A percentile compares a stretch with the other conserved stretches of the same genome.
Evolutionary conservation across 1,140 invertebrate species (phyloP).

Genomic region (Heliconius melpomene): DNA sequence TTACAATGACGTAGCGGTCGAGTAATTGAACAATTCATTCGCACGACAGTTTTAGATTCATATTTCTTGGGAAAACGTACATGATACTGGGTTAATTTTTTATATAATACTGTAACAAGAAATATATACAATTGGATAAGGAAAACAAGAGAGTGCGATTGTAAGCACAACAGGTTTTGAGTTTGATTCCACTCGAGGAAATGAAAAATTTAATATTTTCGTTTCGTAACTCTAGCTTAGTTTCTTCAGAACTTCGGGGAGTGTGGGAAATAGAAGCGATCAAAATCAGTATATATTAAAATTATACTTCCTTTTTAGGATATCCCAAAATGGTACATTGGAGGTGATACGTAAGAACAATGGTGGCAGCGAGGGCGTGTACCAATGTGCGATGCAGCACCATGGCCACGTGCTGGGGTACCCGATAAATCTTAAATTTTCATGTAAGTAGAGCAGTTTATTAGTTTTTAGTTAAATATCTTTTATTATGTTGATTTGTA

Average conservation of each 20-base stretch:
- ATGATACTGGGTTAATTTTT: neutral
- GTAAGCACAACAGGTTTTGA: too few species aligned
- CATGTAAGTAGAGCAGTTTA: conserved; percentile 51
- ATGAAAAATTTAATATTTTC: too few species aligned
- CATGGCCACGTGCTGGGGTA: conserved; percentile 57
- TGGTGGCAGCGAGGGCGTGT: conserved; percentile 54
- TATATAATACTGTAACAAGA: too few species aligned
- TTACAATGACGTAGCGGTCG: neutral
- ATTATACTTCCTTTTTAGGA: conserved; percentile 45
- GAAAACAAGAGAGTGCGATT: too few species aligned
- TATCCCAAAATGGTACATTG: conserved; percentile 51
- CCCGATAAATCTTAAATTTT: conserved; percentile 58
- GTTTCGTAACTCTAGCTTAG: too few species aligned
- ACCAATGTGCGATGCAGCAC: conserved; percentile 58
- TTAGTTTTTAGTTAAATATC: neutral
- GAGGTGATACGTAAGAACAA: conserved; percentile 55
- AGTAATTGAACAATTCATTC: neutral
- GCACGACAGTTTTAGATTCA: neutral
- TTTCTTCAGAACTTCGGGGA: too few species aligned
- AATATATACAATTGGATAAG: too few species aligned
- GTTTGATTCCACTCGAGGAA: too few species aligned
- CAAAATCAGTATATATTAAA: neutral
- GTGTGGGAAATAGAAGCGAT: neutral
- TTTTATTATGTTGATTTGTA: too few species aligned
- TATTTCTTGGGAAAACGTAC: neutral